Evolutionary conservation across 2,888 invertebrate species (phyloP).

Genomic region (Tetragnatha montana): DNA sequence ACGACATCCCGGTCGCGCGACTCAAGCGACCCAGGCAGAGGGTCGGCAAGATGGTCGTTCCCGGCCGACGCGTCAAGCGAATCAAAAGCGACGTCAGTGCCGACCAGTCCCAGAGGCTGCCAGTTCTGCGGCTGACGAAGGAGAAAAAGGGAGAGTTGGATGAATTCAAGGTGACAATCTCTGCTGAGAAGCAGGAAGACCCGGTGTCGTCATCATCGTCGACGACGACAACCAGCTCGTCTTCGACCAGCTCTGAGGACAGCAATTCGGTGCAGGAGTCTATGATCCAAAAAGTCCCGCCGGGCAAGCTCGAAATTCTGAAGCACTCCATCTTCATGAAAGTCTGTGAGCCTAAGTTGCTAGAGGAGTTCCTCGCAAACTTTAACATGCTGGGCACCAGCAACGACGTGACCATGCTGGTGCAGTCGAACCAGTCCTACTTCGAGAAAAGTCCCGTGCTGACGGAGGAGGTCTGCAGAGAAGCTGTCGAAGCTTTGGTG

Average conservation of each 20-base stretch:
- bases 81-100: conserved; percentile 29
- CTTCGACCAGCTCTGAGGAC: not conserved
- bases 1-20: conserved; percentile 54
- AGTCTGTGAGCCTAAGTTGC: conserved; percentile 30
- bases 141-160: conserved; percentile 37
- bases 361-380: conserved; percentile 55
- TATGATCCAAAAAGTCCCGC: not conserved
- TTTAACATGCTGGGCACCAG: conserved; percentile 58
- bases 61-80: conserved; percentile 17
- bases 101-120: conserved; percentile 15
- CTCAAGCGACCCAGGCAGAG: conserved; percentile 1
- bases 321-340: conserved; percentile 46
- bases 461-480: not conserved
- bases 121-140: conserved; percentile 56
- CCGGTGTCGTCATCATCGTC: conserved; percentile 16
- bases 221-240: not conserved
- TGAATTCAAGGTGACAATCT: conserved; percentile 57
- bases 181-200: conserved; percentile 22
- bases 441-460: conserved; percentile 45
- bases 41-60: not conserved
- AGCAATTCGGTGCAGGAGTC: conserved; percentile 9
- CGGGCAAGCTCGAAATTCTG: conserved; percentile 10
- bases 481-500: conserved; percentile 36
- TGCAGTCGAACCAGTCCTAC: conserved; percentile 61
- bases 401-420: conserved; percentile 59